Conservation (phyloP, 2,888 invertebrate genomes). For the Polyploca ridens region DNA sequence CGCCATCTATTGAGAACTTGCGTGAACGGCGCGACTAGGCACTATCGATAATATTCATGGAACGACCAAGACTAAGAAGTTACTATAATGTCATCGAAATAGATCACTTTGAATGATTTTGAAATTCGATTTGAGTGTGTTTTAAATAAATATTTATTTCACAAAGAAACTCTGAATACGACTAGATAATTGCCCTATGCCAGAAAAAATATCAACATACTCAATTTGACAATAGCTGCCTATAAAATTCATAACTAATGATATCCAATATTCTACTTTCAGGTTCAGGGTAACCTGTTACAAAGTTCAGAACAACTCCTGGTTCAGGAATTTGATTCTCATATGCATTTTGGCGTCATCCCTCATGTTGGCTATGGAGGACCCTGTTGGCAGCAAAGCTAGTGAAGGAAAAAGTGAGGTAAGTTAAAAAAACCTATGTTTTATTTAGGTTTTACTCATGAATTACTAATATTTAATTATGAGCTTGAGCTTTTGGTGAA, state of each 20-base stretch:
- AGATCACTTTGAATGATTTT: not conserved
- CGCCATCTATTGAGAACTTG: too few species aligned
- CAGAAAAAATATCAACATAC: too few species aligned
- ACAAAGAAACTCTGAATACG: too few species aligned
- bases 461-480: too few species aligned
- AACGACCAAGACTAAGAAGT: not conserved
- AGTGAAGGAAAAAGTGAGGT: slow-evolving; percentile 61
- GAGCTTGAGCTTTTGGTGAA: too few species aligned
- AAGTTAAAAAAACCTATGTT: slow-evolving; percentile 17
- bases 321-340: slow-evolving; percentile 97
- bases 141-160: too few species aligned
- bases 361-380: slow-evolving; percentile 98
- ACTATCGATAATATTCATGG: too few species aligned
- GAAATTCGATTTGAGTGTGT: too few species aligned
- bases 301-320: slow-evolving; percentile 96
- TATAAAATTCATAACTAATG: not conserved
- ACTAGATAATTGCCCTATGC: too few species aligned
- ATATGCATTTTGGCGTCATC: slow-evolving; percentile 99
- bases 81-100: not conserved
- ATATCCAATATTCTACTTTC: slow-evolving; percentile 24
- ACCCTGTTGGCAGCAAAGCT: slow-evolving; percentile 87
- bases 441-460: too few species aligned
- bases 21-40: too few species aligned
- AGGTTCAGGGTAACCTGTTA: slow-evolving; percentile 98
- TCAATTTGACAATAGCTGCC: not conserved